phyloP scores from a whole-genome alignment of 2,797 vertebrate genomes.

The Melanotaenia pygmaea region DNA sequence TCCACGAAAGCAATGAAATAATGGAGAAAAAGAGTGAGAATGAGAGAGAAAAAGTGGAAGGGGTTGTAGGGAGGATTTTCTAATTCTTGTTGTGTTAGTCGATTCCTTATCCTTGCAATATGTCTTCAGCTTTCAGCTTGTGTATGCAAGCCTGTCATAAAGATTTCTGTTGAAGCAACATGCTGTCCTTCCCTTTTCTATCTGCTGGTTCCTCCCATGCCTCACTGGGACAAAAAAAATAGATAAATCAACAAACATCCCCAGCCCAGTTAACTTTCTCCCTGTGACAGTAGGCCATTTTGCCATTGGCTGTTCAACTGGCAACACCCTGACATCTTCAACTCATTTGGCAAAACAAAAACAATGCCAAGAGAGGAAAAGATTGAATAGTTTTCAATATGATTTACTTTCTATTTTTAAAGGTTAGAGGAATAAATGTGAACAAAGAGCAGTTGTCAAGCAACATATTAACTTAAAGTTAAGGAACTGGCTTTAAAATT shows the following conservation, averaged over 20 bases:
- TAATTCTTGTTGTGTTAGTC: slow-evolving; percentile 27
- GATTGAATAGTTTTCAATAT: slow-evolving; percentile 4
- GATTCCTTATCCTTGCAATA: slow-evolving; percentile 11
- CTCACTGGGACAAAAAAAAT: slow-evolving; percentile 14
- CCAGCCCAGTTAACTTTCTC: slow-evolving; percentile 44
- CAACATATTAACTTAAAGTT: neutral
- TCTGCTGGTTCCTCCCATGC: slow-evolving; percentile 30
- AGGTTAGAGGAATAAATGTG: neutral
- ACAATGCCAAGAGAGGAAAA: slow-evolving; percentile 18
- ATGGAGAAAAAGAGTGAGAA: slow-evolving; percentile 54
- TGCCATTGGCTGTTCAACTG: slow-evolving; percentile 56
- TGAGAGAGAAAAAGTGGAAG: slow-evolving; percentile 40
- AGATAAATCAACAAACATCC: slow-evolving; percentile 34
- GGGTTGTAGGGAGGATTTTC: slow-evolving; percentile 26
- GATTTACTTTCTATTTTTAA: neutral
- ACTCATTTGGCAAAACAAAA: slow-evolving; percentile 63
- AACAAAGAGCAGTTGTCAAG: neutral
- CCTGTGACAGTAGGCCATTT: slow-evolving; percentile 39
- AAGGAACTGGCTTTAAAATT: neutral
- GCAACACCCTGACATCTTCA: slow-evolving; percentile 66
- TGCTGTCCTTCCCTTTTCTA: slow-evolving; percentile 31
- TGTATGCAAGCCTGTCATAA: slow-evolving; percentile 41
- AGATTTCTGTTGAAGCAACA: slow-evolving; percentile 14
- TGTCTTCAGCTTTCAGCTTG: slow-evolving; percentile 29
- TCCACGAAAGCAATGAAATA: slow-evolving; percentile 66